phyloP scores from a whole-genome alignment of 2,888 invertebrate genomes.

The Julus scanicus region DNA sequence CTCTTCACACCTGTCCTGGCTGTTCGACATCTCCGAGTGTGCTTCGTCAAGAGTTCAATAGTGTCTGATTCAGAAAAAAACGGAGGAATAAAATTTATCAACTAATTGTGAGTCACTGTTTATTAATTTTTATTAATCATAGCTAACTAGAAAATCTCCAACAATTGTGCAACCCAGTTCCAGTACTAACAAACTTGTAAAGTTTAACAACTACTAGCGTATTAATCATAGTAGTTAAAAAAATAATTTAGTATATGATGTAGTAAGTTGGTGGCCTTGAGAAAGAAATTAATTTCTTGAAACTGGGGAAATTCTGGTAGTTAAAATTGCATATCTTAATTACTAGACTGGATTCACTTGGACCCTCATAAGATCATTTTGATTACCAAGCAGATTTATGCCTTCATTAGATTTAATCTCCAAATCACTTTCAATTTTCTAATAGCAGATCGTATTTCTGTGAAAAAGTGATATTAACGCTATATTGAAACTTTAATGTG shows the following conservation, averaged over 20 bases:
- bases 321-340: not conserved
- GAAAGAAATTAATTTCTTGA: too few relatives aligned
- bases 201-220: not conserved
- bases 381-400: not conserved
- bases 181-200: not conserved
- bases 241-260: not conserved
- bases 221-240: not conserved
- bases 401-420: not conserved
- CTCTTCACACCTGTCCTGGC: conserved; percentile 95
- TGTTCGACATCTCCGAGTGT: conserved; percentile 75
- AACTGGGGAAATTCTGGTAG: too few relatives aligned
- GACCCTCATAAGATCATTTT: not conserved
- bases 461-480: too few relatives aligned
- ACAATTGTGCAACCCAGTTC: not conserved
- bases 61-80: not conserved
- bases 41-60: conserved; percentile 38
- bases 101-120: not conserved
- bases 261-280: not conserved
- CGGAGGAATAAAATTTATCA: not conserved
- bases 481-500: too few relatives aligned
- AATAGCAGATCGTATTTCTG: too few relatives aligned
- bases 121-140: not conserved
- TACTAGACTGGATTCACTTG: not conserved
- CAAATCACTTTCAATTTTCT: too few relatives aligned
- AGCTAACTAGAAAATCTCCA: not conserved